Evolutionary conservation across 2,113 vertebrate species (phyloP), one percentile per base, ranked within the genome.

Genomic region (Garra rufa): DNA sequence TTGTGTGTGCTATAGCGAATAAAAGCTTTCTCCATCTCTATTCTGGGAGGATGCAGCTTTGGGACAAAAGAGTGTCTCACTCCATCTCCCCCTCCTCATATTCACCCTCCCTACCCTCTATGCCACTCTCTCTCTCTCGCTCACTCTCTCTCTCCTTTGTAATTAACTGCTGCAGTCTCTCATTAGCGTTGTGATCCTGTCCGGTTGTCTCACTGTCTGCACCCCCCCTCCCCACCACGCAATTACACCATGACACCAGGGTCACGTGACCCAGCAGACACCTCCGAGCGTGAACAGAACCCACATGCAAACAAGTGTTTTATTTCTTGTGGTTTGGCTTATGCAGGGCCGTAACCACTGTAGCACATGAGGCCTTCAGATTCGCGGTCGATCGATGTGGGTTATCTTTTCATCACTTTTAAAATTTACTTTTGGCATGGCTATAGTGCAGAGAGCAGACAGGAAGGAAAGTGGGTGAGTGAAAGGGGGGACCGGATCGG

Each of bases 141-240:
- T 78, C 46, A 63, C 10, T 87, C 75, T 80, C 75, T 57, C 84
- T 85, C 75, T 76, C 85, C 87, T 77, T 80, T 85, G 85, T 89
- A 88, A 89, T 87, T 88, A 89, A 84, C 83, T 80, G 81, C 84
- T 83, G 76, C 76, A 84, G 87, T 86, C 85, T 88, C 87, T 87
- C 85, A 88, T 89, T 87, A 89, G 85, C 44, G 83, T 83, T 89
- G 76, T 77, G 83, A 82, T 73, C 81, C 83, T 87, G 88, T 87
- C 88, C 86, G 71, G 85, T 84, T 85, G 81, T 83, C 83, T 83
- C 85, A 76, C 83, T 84, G 85, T 87, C 85, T 69, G 52, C 82
- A 63, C 83, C 85, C 86, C 85, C 84, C 28, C 44, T 50, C 79
- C 79, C 61, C n/a, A 38, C 46, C 79, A 38, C 85, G 77, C 85